phyloP scores from a whole-genome alignment of 2,888 invertebrate species.

The Leucozona laternaria region DNA sequence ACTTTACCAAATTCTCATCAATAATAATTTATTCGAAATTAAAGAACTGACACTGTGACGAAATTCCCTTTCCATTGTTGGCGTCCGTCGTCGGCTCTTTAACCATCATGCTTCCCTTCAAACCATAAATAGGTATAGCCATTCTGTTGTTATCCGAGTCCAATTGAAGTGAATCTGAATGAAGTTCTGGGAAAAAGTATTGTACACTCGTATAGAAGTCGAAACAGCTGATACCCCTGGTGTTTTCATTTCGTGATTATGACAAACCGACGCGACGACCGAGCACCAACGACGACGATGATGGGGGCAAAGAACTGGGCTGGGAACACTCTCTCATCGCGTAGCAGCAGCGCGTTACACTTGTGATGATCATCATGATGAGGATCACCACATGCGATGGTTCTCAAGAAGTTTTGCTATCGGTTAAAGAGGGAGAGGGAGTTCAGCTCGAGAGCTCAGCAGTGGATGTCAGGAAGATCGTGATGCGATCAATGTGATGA shows the following conservation, averaged over 20 bases:
- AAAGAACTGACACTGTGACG: background rate
- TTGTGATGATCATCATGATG: slow-evolving; percentile 53
- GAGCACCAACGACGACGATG: background rate
- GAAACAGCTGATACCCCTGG: slow-evolving; percentile 63
- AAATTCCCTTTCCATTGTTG: slow-evolving; percentile 15
- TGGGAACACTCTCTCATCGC: slow-evolving; percentile 62
- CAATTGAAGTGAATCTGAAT: slow-evolving; percentile 64
- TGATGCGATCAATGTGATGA: slow-evolving; percentile 74
- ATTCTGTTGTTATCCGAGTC: slow-evolving; percentile 5
- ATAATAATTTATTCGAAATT: background rate
- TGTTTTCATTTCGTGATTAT: slow-evolving; percentile 34
- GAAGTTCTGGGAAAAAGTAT: slow-evolving; percentile 72
- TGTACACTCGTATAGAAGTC: slow-evolving; percentile 43
- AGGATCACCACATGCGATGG: slow-evolving; percentile 38
- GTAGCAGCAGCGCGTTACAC: slow-evolving; percentile 44
- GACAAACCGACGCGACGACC: slow-evolving; percentile 2
- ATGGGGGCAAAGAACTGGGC: slow-evolving; percentile 69
- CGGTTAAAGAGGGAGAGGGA: background rate
- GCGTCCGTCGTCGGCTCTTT: slow-evolving; percentile 28
- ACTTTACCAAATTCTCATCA: background rate
- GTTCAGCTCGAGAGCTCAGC: slow-evolving; percentile 17
- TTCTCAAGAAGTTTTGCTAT: slow-evolving; percentile 24
- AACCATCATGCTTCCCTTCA: slow-evolving; percentile 36
- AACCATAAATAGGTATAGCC: slow-evolving; percentile 56
- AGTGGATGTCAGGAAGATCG: slow-evolving; percentile 70